phyloP scores from a whole-genome alignment of 2,113 vertebrate genomes.

The Eretmochelys imbricata region DNA sequence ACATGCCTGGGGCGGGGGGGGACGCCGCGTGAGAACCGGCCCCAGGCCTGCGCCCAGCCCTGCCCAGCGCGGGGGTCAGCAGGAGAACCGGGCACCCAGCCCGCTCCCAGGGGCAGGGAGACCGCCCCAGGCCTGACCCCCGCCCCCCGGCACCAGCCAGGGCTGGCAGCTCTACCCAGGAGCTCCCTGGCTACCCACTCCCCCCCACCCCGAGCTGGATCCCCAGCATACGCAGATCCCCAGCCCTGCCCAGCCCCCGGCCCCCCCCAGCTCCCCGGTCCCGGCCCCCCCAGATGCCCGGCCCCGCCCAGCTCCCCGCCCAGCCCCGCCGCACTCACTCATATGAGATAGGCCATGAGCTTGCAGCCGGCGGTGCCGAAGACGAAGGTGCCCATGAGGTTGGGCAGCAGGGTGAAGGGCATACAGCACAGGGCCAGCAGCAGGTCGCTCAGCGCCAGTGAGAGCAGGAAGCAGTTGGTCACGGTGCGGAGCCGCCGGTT shows the following conservation, averaged over 20 bases:
- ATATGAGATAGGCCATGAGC: slow-evolving; percentile 95
- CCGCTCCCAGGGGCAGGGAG: background rate
- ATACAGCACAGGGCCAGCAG: slow-evolving; percentile 94
- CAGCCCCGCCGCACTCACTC: slow-evolving; percentile 79
- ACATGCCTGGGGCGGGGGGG: slow-evolving; percentile 82
- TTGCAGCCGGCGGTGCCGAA: slow-evolving; percentile 94
- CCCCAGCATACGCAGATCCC: no score
- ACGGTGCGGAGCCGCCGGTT: slow-evolving; percentile 93
- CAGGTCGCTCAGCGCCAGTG: slow-evolving; percentile 93
- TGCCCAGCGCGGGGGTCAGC: background rate
- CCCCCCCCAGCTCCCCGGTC: background rate
- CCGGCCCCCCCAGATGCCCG: background rate
- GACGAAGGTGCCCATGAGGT: slow-evolving; percentile 93
- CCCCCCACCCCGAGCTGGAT: background rate
- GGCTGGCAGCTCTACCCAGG: no score
- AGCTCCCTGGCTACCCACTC: no score
- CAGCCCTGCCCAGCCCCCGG: no score
- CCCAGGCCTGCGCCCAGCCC: rapidly evolving
- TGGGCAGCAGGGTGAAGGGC: slow-evolving; percentile 96
- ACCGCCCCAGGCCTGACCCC: rapidly evolving
- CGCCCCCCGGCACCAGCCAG: rapidly evolving
- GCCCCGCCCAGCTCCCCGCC: no score
- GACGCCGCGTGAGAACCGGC: rapidly evolving
- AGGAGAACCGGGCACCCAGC: background rate
- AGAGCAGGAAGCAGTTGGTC: slow-evolving; percentile 96